A percentile compares a stretch with the other conserved stretches of the same genome.
Evolutionary conservation across 2,888 invertebrate species (phyloP).

Genomic region (Malacosoma neustria): DNA sequence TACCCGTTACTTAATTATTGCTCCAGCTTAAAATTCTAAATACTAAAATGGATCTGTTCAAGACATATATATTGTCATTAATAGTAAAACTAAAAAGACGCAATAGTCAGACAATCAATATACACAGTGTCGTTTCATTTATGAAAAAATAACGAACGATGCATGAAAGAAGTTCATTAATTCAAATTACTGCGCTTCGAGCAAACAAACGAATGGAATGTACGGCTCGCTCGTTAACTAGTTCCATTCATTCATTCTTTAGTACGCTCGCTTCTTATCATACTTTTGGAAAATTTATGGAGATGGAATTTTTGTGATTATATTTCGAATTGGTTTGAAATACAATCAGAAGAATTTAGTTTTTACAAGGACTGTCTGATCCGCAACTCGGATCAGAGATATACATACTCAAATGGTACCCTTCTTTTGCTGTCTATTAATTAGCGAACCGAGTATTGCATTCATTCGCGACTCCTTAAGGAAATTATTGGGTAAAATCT

Average conservation of each 20-base stretch:
- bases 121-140: background rate
- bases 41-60: no score
- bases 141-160: background rate
- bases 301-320: background rate
- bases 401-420: slow-evolving; percentile 22
- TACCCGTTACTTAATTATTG: no score
- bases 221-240: slow-evolving; percentile 30
- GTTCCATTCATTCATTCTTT: slow-evolving; percentile 34
- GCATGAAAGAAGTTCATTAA: background rate
- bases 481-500: no score
- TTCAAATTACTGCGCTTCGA: background rate
- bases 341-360: background rate
- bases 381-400: background rate
- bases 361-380: background rate
- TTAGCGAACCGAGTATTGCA: slow-evolving; percentile 17
- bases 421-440: slow-evolving; percentile 35
- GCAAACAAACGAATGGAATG: background rate
- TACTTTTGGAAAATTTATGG: background rate
- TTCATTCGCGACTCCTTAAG: no score
- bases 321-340: background rate
- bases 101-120: no score
- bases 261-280: slow-evolving; percentile 3
- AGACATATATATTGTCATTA: no score
- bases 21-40: no score
- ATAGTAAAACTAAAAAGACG: no score